Percentiles rank a stretch among this genome's conserved stretches.
These are phyloP conservation scores for Hyles euphorbiae DNA, from an alignment of 1,140 invertebrate genomes.

Conservation along the genomic window DNA sequence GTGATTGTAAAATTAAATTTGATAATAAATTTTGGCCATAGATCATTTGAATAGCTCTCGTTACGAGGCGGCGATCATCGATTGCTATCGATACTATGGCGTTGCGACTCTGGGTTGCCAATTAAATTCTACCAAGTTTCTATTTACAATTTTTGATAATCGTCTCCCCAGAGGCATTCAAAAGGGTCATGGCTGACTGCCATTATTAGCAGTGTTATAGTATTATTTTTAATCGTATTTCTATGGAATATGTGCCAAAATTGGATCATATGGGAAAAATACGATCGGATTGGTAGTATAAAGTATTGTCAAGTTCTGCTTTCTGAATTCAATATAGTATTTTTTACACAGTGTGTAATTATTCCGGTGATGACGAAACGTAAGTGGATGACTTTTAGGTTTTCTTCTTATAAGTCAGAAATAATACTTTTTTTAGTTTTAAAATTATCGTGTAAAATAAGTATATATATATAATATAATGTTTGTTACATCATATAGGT, in stretches of 20 bases:
- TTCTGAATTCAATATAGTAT: constrained; percentile 17
- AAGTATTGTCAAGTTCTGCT: constrained; percentile 23
- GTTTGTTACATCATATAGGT: constrained; percentile 8
- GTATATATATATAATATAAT: constrained; percentile 8
- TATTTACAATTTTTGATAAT: too few species aligned
- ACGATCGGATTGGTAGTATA: constrained; percentile 17
- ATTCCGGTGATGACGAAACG: constrained; percentile 34
- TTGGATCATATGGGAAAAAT: constrained; percentile 44
- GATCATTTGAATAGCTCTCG: too few species aligned
- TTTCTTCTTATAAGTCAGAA: constrained; percentile 2
- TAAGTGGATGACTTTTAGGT: constrained; percentile 28
- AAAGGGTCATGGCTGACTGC: constrained; percentile 4
- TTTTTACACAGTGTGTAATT: constrained; percentile 22
- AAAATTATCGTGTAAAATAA: constrained; percentile 1
- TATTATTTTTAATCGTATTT: constrained; percentile 53
- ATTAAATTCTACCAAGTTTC: too few species aligned
- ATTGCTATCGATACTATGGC: too few species aligned
- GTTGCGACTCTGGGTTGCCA: too few species aligned
- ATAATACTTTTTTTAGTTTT: constrained; percentile 6
- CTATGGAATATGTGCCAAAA: constrained; percentile 62
- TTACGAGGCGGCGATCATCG: too few species aligned
- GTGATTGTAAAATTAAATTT: too few species aligned
- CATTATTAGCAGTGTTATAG: constrained; percentile 28
- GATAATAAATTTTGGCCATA: too few species aligned
- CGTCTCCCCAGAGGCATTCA: too few species aligned